A percentile compares a stretch with the other conserved stretches of the same genome.
Conservation (phyloP, 2,113 vertebrate genomes). For the Phalacrocorax brasilianus region DNA sequence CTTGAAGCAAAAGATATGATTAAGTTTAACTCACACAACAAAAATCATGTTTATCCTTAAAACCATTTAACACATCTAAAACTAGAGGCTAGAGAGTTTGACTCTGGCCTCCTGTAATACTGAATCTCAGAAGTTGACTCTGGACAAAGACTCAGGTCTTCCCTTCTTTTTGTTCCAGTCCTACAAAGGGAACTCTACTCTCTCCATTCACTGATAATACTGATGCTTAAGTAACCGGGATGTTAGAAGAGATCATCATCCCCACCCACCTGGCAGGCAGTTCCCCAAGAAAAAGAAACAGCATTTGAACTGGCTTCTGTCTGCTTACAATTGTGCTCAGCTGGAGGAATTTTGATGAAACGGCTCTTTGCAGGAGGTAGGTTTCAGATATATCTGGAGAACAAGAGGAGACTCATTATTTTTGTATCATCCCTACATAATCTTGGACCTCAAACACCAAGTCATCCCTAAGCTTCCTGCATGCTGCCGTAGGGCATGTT, state of each 20-base stretch:
- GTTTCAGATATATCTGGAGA: neutral
- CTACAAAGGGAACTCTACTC: neutral
- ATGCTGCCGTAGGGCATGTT: neutral
- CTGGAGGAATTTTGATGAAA: neutral
- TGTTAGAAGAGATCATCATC: neutral
- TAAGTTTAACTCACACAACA: neutral
- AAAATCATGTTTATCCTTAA: neutral
- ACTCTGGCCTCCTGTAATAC: neutral
- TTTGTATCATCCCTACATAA: neutral
- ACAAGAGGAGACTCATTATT: neutral
- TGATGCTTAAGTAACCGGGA: neutral
- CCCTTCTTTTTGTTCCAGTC: neutral
- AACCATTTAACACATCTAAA: neutral
- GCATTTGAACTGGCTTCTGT: neutral
- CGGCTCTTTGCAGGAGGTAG: neutral
- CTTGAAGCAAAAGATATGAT: neutral
- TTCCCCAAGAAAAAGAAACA: neutral
- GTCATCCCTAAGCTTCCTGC: neutral
- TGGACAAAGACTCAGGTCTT: accelerated
- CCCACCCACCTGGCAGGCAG: neutral
- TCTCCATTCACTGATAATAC: neutral
- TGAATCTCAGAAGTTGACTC: neutral
- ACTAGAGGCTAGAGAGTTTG: neutral
- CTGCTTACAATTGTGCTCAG: neutral
- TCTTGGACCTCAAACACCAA: neutral